These are phyloP conservation scores for Diadegma fenestrale DNA, from an alignment of 2,888 invertebrate genomes.

Conservation along the genomic window DNA sequence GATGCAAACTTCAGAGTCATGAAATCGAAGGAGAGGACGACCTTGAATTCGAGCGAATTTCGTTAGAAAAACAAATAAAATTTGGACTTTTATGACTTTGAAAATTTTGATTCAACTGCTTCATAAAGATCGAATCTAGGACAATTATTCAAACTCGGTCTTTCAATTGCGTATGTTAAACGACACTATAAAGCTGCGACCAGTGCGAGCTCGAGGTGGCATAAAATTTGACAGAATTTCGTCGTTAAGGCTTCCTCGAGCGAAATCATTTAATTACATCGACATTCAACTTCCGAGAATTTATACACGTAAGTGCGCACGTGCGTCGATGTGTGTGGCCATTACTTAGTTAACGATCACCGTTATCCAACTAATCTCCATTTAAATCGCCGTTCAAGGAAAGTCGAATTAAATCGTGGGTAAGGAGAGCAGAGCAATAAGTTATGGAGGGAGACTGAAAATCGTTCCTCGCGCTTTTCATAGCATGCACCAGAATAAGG, in stretches of 20 bases:
- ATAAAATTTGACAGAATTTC: conserved; percentile 33
- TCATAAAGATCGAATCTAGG: not conserved
- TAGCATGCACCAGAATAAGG: not conserved
- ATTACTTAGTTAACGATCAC: conserved; percentile 43
- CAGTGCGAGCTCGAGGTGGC: conserved; percentile 3
- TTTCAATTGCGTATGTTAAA: conserved; percentile 17
- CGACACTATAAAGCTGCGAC: conserved; percentile 1
- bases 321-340: not conserved
- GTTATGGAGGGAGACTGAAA: conserved; percentile 10
- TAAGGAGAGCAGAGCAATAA: conserved; percentile 4
- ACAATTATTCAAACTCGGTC: not conserved
- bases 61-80: too few species aligned
- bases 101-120: too few species aligned
- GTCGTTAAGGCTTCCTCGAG: conserved; percentile 3
- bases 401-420: conserved; percentile 56
- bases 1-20: too few species aligned
- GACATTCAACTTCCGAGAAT: conserved; percentile 41
- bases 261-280: conserved; percentile 62
- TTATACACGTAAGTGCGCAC: conserved; percentile 6
- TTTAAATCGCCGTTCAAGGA: conserved; percentile 67
- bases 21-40: too few species aligned
- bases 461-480: conserved; percentile 15
- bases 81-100: too few species aligned
- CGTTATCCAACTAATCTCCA: conserved; percentile 40
- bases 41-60: too few species aligned